Evolutionary conservation across 2,113 vertebrate species (phyloP), one percentile per base, ranked within the genome.

Genomic region (Siphamia tubifer): DNA sequence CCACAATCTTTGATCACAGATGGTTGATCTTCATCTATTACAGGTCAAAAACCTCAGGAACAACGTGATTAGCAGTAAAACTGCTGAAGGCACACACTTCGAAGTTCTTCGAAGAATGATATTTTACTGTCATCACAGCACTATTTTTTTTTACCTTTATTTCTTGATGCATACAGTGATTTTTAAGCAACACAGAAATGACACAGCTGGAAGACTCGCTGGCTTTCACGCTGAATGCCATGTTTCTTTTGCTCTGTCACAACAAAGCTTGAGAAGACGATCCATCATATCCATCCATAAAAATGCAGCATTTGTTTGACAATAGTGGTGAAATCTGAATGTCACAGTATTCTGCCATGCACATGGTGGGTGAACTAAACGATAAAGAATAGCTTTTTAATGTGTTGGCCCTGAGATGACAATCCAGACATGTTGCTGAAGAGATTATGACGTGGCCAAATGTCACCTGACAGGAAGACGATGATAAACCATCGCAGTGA

Each of bases 381-480:
- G 17, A 27, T 35, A 27, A 32, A 12, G 32, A 31, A 5, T 16
- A 23, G 25, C 43, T 57, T 74, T 60, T 74, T 17, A 68, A 71
- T 36, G 56, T 40, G 24, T 40, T 38, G 61, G 43, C 71, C 60
- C n/a, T 0, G 12, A 76, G 77, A 79, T 83, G 79, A 60, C 60
- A 55, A 76, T 67, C 77, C 21, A 36, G 74, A 77, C 28, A 24
- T 69, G 51, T 17, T 10, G 21, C 72, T 47, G 60, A 52, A 42
- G 34, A 73, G 65, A 82, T 71, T 57, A 75, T 62, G 52, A 48
- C 68, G 25, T 15, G 65, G 45, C 61, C 70, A 55, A 52, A 51
- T 2, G 28, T 45, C 68, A 54, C 54, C 51, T 61, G 55, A 75
- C 60, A 53, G 36, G 55, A 70, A 69, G 48, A 54, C 48, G 25